A percentile compares a stretch with the other conserved stretches of the same genome.
Evolutionary conservation across 2,797 vertebrate genomes (phyloP).

Genomic region (Platalea minor): DNA sequence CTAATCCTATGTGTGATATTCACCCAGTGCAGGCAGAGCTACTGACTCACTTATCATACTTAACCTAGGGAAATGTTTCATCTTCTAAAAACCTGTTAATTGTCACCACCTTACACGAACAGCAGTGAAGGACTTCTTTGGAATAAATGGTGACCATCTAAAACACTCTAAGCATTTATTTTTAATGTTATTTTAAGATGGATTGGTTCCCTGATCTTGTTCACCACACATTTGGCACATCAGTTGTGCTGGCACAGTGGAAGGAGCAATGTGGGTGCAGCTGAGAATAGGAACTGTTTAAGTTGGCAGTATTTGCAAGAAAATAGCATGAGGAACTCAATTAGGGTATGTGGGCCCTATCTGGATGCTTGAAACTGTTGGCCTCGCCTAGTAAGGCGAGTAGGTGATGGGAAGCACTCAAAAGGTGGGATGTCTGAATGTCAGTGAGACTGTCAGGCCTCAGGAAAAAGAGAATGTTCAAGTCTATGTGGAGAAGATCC

Average conservation of each 20-base stretch:
- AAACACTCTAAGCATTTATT: background rate
- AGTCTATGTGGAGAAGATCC: background rate
- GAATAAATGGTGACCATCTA: background rate
- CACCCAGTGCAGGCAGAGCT: background rate
- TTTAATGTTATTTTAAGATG: background rate
- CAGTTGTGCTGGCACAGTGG: background rate
- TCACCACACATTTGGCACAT: background rate
- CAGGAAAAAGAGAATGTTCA: background rate
- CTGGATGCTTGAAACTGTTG: background rate
- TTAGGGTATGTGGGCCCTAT: background rate
- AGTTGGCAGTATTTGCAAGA: background rate
- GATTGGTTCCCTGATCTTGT: background rate
- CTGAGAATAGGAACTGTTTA: background rate
- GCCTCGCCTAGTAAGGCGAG: background rate
- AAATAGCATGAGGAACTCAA: background rate
- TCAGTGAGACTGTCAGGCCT: background rate
- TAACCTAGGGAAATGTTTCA: background rate
- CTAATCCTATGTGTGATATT: background rate
- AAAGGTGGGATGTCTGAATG: background rate
- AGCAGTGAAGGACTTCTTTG: background rate
- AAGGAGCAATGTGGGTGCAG: background rate
- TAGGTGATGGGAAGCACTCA: background rate
- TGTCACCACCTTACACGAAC: accelerated
- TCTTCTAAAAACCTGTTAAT: background rate
- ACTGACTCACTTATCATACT: background rate